Conservation (phyloP, 2,888 invertebrate genomes). For the Adelphocoris suturalis region DNA sequence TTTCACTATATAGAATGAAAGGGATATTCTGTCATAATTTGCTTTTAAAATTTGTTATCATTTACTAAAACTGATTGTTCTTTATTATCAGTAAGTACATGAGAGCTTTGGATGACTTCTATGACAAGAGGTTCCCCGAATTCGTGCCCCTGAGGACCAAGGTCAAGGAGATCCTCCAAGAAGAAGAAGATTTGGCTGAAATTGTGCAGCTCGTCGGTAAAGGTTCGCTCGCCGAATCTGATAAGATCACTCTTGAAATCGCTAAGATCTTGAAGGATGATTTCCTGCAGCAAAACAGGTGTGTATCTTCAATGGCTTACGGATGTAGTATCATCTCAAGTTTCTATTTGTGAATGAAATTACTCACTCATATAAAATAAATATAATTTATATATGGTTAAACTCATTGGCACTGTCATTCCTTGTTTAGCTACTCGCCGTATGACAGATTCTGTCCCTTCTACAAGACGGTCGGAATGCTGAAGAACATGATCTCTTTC, state of each 20-base stretch:
- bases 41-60: too few relatives aligned
- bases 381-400: too few relatives aligned
- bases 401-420: neutral
- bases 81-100: conserved; percentile 92
- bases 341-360: too few relatives aligned
- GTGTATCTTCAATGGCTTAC: conserved; percentile 69
- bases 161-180: conserved; percentile 96
- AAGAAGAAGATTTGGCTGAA: conserved; percentile 99
- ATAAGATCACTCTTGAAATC: conserved; percentile 99
- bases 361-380: too few relatives aligned
- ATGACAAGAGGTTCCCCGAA: conserved; percentile 98
- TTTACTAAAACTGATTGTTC: too few relatives aligned
- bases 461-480: conserved; percentile 99
- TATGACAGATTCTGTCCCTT: conserved; percentile 99
- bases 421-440: conserved; percentile 85
- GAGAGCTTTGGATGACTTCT: conserved; percentile 98
- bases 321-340: too few relatives aligned
- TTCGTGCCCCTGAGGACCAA: conserved; percentile 98
- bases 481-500: conserved; percentile 98
- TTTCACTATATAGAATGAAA: too few relatives aligned
- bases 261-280: conserved; percentile 99
- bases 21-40: too few relatives aligned
- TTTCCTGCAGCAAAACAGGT: conserved; percentile 99
- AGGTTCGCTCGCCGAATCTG: conserved; percentile 98
- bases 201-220: conserved; percentile 99